phyloP scores from a whole-genome alignment of 1,140 invertebrate species.

The Atopsyche davidsoni region DNA sequence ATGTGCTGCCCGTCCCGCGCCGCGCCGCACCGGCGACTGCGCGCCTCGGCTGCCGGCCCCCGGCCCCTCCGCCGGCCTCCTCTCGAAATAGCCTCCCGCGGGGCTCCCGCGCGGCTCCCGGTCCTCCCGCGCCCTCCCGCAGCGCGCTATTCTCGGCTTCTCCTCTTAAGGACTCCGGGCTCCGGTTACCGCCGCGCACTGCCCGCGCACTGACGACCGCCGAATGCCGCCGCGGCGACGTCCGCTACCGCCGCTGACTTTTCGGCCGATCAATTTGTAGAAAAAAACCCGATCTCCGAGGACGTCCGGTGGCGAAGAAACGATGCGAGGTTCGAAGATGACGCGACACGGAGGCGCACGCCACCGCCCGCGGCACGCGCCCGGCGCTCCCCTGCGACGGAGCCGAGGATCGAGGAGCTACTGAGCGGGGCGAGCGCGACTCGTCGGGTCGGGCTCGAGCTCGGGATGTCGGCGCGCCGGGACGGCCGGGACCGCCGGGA shows the following conservation, averaged over 20 bases:
- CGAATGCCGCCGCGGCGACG: background rate
- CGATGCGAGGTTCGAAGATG: too few relatives aligned
- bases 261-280: too few relatives aligned
- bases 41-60: constrained; percentile 35
- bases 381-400: constrained; percentile 30
- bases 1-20: background rate
- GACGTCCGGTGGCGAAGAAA: too few relatives aligned
- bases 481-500: constrained; percentile 26
- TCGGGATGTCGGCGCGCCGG: constrained; percentile 32
- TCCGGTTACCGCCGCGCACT: background rate
- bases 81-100: constrained; percentile 63
- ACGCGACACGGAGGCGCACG: background rate
- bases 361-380: background rate
- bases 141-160: background rate
- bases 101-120: constrained; percentile 37
- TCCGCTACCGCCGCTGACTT: background rate
- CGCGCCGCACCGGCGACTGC: constrained; percentile 35
- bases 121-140: background rate
- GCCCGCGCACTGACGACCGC: background rate
- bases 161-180: background rate
- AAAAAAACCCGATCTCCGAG: too few relatives aligned
- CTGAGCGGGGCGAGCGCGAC: background rate
- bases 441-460: constrained; percentile 12
- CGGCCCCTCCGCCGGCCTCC: constrained; percentile 48
- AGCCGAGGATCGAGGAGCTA: constrained; percentile 32